Evolutionary conservation across 2,797 vertebrate genomes (phyloP), one percentile per base, ranked within the genome.

Genomic region (Morus bassanus): DNA sequence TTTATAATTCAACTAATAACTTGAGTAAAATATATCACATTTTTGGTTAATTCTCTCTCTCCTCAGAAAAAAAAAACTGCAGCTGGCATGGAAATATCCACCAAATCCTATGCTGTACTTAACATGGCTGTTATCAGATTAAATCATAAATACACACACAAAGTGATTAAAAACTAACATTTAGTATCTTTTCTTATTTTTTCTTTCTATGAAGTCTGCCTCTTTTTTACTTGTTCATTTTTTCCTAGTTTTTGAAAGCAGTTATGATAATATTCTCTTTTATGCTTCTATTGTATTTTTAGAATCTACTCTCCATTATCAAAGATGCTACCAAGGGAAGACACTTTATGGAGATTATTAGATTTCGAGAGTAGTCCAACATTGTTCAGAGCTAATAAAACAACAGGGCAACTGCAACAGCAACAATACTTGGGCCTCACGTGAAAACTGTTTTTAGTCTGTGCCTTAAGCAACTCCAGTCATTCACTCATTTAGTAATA

Each of bases 301-400:
- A 69, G 59, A 89, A 88, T 83, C 64, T 80, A 48, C 46, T 84
- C 37, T 92, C 59, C 64, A 73, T 93, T 91, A 84, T 68, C 92
- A 75, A 88, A 91, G 81, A 94, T 51, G 54, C 17, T 88, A 81
- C 76, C 2, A 0, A 94, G 79, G 87, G 82, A 93, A 89, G 87
- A 93, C 61, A 54, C 76, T 94, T 93, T 67, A 76, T 27, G 18
- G 67, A 74, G 61, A 81, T 90, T 93, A 97, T 95, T 97, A 94
- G 85, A 93, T 96, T 93, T 88, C 1, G 10, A 89, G 82, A 89
- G 54, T 77, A 94, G 87, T 86, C 85, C 74, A 90, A 88, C 85
- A 79, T 70, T 91, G 89, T 94, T 96, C 79, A 90, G 67, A 90
- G 76, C 89, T 95, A 93, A 96, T 95, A 97, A 95, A 97, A 97